Evolutionary conservation across 2,888 invertebrate species (phyloP), one percentile per base, ranked within the genome.

Genomic region (Athalia circularis): DNA sequence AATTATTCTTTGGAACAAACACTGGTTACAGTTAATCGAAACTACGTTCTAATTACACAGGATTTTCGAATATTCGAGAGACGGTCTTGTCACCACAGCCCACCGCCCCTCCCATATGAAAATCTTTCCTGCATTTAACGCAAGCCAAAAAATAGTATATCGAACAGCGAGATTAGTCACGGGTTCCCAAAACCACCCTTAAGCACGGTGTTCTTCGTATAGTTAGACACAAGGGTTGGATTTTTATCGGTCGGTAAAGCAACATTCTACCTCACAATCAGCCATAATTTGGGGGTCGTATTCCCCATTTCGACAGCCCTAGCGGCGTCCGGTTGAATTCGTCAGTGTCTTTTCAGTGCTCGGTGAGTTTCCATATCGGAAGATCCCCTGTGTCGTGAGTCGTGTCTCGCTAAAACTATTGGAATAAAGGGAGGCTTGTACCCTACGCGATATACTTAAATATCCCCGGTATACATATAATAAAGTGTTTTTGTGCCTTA

Each of bases 271-370:
- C 2, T 29, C n/a, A n/a, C n/a, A n/a, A n/a, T n/a, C 2, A 29
- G 29, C 29, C 29, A 29, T 29, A 29, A 29, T 29, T 29, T 29
- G 29, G 29, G 29, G 29, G 29, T 29, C 29, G 29, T 29, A 29
- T 29, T 29, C 29, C 29, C 29, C 29, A 29, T 29, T 29, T 29
- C 29, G 29, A 29, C 29, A 29, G 13, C 62, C 52, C 75, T 75
- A 13, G 75, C 52, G 75, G 75, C 64, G 75, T 52, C 7, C 11
- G 64, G 64, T 29, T 52, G 75, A 75, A 75, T 61, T 52, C 62
- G 86, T 87, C 87, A 87, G 88, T 88, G 85, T 82, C 83, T 83
- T 82, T 79, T 82, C 83, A 84, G 86, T 84, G 84, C 80, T 84
- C 84, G 85, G 86, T 85, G 87, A 85, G 85, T 86, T 86, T 85